phyloP scores from a whole-genome alignment of 2,888 invertebrate genomes.

The Lysandra bellargus region DNA sequence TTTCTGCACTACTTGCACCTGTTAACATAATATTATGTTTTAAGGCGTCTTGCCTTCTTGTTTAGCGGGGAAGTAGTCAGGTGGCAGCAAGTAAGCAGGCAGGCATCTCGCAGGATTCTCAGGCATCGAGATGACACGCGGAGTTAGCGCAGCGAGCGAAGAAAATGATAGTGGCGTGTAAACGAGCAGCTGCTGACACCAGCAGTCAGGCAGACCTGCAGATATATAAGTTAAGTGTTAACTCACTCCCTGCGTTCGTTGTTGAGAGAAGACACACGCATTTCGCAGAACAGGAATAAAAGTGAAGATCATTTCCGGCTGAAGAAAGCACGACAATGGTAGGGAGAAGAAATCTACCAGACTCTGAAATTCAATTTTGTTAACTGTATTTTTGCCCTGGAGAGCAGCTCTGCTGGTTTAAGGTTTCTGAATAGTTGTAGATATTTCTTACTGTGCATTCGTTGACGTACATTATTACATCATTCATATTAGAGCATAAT shows the following conservation, averaged over 20 bases:
- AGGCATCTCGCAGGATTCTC: not conserved
- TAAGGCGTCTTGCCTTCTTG: not conserved
- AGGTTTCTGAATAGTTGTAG: not conserved
- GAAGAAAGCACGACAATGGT: not conserved
- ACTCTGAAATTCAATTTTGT: not conserved
- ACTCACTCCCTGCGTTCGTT: not conserved
- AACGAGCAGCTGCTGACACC: not conserved
- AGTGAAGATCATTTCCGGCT: not conserved
- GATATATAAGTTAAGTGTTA: not conserved
- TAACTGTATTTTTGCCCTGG: not conserved
- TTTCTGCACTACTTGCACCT: not conserved
- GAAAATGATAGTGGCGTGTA: not conserved
- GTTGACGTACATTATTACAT: not conserved
- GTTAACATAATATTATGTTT: not conserved
- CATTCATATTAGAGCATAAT: not conserved
- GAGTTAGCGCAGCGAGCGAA: not conserved
- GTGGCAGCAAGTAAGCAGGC: not conserved
- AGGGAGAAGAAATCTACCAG: not conserved
- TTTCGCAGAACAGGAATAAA: not conserved
- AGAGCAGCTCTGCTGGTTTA: not conserved
- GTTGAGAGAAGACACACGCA: not conserved
- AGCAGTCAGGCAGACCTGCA: not conserved
- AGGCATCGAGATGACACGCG: not conserved
- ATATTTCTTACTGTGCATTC: not conserved
- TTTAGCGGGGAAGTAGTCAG: not conserved